Conservation (phyloP, 2,797 vertebrate genomes). For the Chrosomus eos region DNA sequence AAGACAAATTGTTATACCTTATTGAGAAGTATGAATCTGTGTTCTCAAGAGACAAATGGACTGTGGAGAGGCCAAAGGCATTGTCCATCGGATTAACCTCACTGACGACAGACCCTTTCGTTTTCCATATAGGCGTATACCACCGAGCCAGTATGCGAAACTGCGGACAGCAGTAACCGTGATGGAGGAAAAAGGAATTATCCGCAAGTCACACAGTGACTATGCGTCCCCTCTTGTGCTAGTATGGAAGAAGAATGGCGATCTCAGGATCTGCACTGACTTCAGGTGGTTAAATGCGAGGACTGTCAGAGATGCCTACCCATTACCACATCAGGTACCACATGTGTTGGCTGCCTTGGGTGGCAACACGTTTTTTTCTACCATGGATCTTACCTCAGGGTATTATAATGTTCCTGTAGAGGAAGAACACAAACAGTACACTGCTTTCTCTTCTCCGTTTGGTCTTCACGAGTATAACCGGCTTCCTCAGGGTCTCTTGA, state of each 20-base stretch:
- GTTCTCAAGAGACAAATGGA: slow-evolving; percentile 6
- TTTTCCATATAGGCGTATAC: slow-evolving; percentile 28
- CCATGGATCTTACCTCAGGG: neutral
- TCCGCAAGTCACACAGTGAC: no score
- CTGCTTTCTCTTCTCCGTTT: neutral
- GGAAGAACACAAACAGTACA: neutral
- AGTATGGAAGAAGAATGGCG: no score
- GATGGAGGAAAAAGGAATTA: slow-evolving; percentile 1
- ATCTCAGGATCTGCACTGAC: neutral
- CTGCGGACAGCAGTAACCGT: neutral
- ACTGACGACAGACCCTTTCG: slow-evolving; percentile 23
- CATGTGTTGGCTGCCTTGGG: neutral
- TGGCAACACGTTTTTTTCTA: neutral
- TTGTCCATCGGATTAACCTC: slow-evolving; percentile 19
- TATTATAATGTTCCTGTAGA: neutral
- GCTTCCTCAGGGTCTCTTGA: neutral
- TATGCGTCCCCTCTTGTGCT: no score
- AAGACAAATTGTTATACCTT: neutral
- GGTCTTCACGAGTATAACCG: neutral
- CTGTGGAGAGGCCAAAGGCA: neutral
- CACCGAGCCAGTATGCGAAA: slow-evolving; percentile 22
- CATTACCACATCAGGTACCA: neutral
- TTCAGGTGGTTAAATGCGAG: neutral
- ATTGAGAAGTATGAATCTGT: slow-evolving; percentile 32
- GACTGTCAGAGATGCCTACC: neutral